Percentiles rank a stretch among this genome's conserved stretches.
Evolutionary conservation across 1,140 invertebrate genomes (phyloP).

Genomic region (Aphidius gifuensis): DNA sequence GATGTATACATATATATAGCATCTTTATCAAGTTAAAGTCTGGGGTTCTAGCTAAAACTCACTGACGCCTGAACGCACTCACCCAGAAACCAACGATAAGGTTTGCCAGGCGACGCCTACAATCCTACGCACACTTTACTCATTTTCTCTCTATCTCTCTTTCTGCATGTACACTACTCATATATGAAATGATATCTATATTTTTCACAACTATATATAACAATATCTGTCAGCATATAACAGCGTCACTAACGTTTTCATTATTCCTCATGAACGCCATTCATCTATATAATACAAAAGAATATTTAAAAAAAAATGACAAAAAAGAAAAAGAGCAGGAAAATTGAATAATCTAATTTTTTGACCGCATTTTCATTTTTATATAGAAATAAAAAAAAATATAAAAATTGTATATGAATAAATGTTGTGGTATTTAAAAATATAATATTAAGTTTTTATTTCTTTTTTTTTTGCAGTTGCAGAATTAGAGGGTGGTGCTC

Average conservation of each 20-base stretch:
- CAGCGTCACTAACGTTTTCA: neutral
- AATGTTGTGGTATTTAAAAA: too few relatives aligned
- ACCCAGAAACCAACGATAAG: slow-evolving; percentile 56
- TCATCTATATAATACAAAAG: slow-evolving; percentile 2
- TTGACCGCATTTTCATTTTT: too few relatives aligned
- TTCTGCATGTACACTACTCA: slow-evolving; percentile 13
- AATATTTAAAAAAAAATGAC: neutral
- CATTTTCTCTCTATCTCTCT: slow-evolving; percentile 28
- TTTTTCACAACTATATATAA: too few relatives aligned
- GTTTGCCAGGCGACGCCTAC: slow-evolving; percentile 48
- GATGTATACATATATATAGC: too few relatives aligned
- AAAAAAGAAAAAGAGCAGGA: too few relatives aligned
- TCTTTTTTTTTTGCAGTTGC: slow-evolving; percentile 42
- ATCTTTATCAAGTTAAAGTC: too few relatives aligned
- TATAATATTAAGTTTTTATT: too few relatives aligned
- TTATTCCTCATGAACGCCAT: neutral
- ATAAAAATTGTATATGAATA: too few relatives aligned
- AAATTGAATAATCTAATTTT: too few relatives aligned
- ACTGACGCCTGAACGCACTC: slow-evolving; percentile 51
- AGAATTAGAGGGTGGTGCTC: slow-evolving; percentile 61
- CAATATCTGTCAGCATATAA: neutral
- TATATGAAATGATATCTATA: neutral
- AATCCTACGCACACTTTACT: slow-evolving; percentile 25
- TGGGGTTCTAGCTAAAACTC: slow-evolving; percentile 41
- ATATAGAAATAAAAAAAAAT: too few relatives aligned